Evolutionary conservation across 64 coral and sea anemone species (phyloP).

Genomic region (Anthopleura sola): DNA sequence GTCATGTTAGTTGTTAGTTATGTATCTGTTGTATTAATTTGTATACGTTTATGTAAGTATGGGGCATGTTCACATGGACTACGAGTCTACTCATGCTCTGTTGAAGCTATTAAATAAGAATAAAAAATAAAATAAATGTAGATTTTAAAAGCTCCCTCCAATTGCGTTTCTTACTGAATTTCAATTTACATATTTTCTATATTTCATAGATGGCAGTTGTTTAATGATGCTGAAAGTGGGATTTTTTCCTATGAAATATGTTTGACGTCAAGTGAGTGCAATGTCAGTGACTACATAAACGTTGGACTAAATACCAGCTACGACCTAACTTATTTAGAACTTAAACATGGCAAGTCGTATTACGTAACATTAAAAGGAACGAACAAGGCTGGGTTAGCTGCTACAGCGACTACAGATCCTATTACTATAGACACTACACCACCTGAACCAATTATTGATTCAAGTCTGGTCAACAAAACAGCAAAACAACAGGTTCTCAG

Average conservation of each 20-base stretch:
- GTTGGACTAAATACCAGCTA: conserved; percentile 47
- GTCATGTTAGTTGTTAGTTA: no score
- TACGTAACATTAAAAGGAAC: conserved; percentile 45
- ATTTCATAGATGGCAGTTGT: conserved; percentile 48
- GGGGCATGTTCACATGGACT: no score
- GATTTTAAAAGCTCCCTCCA: no score
- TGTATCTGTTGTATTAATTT: no score
- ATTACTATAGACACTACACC: conserved; percentile 62
- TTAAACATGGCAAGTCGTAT: conserved; percentile 51
- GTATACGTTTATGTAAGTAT: no score
- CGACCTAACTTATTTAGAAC: conserved; percentile 30
- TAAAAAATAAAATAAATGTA: no score
- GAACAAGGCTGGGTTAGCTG: conserved; percentile 45
- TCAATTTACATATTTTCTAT: neutral
- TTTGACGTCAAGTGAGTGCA: conserved; percentile 20
- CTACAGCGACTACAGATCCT: conserved; percentile 33
- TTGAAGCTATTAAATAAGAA: no score
- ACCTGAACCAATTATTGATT: conserved; percentile 27
- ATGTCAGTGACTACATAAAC: neutral
- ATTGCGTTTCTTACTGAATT: no score
- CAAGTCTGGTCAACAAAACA: neutral
- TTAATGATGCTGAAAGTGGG: conserved; percentile 66
- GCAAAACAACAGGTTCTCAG: neutral
- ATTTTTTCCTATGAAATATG: conserved; percentile 64
- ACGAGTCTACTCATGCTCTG: no score